Percentiles rank a stretch among this genome's conserved stretches.
These are phyloP conservation scores for Bubo bubo DNA, from an alignment of 2,113 vertebrate species.

Conservation along the genomic window DNA sequence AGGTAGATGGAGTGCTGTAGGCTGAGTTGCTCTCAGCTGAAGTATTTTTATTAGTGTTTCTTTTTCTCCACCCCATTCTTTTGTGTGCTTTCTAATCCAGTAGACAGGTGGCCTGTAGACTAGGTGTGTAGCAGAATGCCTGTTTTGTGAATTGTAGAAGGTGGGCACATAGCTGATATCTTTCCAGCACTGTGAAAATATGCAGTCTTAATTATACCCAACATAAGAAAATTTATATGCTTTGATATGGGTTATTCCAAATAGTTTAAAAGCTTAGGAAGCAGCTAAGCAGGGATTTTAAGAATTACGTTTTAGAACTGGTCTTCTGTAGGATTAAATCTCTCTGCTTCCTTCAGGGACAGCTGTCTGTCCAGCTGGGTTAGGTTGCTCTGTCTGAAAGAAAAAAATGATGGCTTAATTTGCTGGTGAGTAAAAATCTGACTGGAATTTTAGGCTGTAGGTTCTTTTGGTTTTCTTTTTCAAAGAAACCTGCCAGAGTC, in stretches of 20 bases:
- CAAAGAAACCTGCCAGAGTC: background rate
- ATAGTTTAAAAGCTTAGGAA: background rate
- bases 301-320: background rate
- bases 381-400: background rate
- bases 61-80: background rate
- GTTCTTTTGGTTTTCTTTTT: background rate
- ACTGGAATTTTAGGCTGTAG: background rate
- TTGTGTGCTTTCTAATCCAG: background rate
- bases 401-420: background rate
- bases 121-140: background rate
- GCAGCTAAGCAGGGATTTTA: background rate
- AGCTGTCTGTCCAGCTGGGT: background rate
- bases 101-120: too few species aligned
- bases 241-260: background rate
- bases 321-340: background rate
- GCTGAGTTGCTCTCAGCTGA: background rate
- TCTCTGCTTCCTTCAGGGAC: background rate
- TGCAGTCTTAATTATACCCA: background rate
- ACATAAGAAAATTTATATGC: background rate
- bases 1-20: background rate
- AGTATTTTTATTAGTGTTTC: background rate
- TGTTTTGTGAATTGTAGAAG: background rate
- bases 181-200: background rate
- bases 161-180: background rate
- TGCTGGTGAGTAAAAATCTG: background rate